A percentile compares a stretch with the other conserved stretches of the same genome.
Evolutionary conservation across 64 coral and sea anemone genomes (phyloP).

Genomic region (Actinia equina): DNA sequence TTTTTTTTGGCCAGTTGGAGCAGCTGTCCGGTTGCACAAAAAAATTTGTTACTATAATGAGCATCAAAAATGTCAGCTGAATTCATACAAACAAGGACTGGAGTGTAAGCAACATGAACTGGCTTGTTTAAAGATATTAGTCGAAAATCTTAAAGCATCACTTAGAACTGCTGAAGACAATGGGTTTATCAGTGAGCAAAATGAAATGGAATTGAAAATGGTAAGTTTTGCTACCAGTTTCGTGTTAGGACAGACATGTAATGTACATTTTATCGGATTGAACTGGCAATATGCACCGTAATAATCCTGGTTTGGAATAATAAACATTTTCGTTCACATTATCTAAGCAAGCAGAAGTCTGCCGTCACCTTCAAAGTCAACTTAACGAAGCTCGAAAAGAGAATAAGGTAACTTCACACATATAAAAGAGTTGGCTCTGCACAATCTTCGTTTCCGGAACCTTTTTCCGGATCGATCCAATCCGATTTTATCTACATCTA

Average conservation of each 20-base stretch:
- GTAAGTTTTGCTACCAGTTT: background rate
- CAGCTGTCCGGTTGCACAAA: slow-evolving; percentile 52
- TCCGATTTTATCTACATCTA: background rate
- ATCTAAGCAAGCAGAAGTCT: slow-evolving; percentile 55
- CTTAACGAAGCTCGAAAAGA: slow-evolving; percentile 47
- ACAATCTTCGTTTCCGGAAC: no score
- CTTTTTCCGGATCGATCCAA: no score
- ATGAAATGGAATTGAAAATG: slow-evolving; percentile 46
- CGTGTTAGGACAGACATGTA: background rate
- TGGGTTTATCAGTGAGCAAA: slow-evolving; percentile 7
- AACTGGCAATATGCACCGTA: background rate
- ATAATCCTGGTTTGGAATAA: background rate
- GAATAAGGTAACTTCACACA: slow-evolving; percentile 40
- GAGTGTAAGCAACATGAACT: slow-evolving; percentile 46
- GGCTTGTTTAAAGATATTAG: slow-evolving; percentile 45
- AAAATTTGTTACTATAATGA: slow-evolving; percentile 78
- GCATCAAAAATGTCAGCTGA: slow-evolving; percentile 74
- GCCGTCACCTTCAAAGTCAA: slow-evolving; percentile 48
- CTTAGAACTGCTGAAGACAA: slow-evolving; percentile 15
- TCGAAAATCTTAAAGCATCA: slow-evolving; percentile 39
- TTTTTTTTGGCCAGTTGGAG: background rate
- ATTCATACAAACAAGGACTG: slow-evolving; percentile 36
- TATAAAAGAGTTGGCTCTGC: no score
- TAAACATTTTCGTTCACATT: background rate
- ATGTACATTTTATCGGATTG: background rate